Evolutionary conservation across 2,797 vertebrate genomes (phyloP).

Genomic region (Epinephelus coioides): DNA sequence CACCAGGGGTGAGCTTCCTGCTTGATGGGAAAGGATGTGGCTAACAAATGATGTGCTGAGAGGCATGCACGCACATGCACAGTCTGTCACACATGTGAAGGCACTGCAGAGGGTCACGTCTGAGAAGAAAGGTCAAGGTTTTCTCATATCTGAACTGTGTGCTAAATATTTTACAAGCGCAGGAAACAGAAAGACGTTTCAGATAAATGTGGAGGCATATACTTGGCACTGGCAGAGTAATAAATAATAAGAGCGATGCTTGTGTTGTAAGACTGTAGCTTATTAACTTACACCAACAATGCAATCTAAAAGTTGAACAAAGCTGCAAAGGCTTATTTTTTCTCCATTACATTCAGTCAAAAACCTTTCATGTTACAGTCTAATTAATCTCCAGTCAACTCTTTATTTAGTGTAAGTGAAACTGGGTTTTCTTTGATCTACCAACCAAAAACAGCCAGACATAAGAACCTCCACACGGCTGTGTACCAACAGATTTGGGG

Average conservation of each 20-base stretch:
- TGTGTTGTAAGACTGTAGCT: slow-evolving; percentile 20
- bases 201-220: slow-evolving; percentile 26
- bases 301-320: slow-evolving; percentile 19
- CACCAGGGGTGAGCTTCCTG: slow-evolving; percentile 67
- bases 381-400: slow-evolving; percentile 26
- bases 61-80: slow-evolving; percentile 27
- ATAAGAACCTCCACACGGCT: slow-evolving; percentile 35
- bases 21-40: slow-evolving; percentile 73
- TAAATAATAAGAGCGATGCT: slow-evolving; percentile 12
- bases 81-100: slow-evolving; percentile 21
- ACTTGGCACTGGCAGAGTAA: slow-evolving; percentile 7
- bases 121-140: slow-evolving; percentile 59
- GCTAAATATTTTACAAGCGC: slow-evolving; percentile 47
- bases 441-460: slow-evolving; percentile 22
- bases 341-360: slow-evolving; percentile 11
- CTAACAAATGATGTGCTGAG: slow-evolving; percentile 69
- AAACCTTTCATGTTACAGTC: slow-evolving; percentile 25
- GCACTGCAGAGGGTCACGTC: slow-evolving; percentile 44
- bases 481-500: slow-evolving; percentile 45
- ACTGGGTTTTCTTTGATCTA: slow-evolving; percentile 29
- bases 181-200: slow-evolving; percentile 31
- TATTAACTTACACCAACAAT: slow-evolving; percentile 29
- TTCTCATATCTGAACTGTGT: slow-evolving; percentile 46
- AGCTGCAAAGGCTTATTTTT: slow-evolving; percentile 32
- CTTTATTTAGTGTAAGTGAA: slow-evolving; percentile 39